Percentiles rank a stretch among this genome's conserved stretches.
These are phyloP conservation scores for Syritta pipiens DNA, from an alignment of 2,888 invertebrate species.

Conservation along the genomic window DNA sequence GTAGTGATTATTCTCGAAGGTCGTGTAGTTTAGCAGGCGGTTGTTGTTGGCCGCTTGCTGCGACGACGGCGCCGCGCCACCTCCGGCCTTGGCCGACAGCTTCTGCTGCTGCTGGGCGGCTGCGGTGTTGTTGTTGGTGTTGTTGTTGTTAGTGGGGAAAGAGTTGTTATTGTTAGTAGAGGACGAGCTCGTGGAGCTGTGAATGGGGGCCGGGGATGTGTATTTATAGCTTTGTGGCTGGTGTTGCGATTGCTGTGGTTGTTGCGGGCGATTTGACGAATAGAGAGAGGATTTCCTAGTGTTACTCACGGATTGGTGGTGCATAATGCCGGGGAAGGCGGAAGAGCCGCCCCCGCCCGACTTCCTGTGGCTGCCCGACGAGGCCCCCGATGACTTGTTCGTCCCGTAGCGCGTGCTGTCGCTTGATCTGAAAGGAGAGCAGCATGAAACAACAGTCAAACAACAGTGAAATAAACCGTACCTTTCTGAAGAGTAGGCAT, in stretches of 20 bases:
- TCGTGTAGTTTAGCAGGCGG: constrained; percentile 78
- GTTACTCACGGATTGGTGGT: constrained; percentile 79
- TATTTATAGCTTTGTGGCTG: constrained; percentile 75
- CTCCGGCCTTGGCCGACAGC: constrained; percentile 2
- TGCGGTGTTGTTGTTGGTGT: constrained; percentile 54
- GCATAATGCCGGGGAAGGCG: constrained; percentile 77
- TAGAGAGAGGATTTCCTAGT: constrained; percentile 73
- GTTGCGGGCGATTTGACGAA: constrained; percentile 75
- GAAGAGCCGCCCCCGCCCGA: constrained; percentile 75
- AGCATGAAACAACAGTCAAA: background rate
- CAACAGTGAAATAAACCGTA: constrained; percentile 71
- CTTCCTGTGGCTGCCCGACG: constrained; percentile 79
- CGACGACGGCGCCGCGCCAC: background rate
- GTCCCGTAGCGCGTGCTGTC: constrained; percentile 83
- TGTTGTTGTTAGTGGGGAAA: constrained; percentile 68
- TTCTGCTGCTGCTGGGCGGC: constrained; percentile 37
- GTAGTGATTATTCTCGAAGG: constrained; percentile 79
- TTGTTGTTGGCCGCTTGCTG: constrained; percentile 73
- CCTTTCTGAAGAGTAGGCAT: constrained; percentile 86
- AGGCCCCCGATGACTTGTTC: constrained; percentile 79
- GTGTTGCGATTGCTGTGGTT: constrained; percentile 73
- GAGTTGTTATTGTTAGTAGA: constrained; percentile 70
- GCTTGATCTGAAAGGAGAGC: constrained; percentile 79
- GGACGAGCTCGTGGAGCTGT: constrained; percentile 71
- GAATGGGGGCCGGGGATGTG: constrained; percentile 75